These are phyloP conservation scores for Drosophila navojoa DNA, from an alignment of 1,140 invertebrate genomes.

Conservation along the genomic window DNA sequence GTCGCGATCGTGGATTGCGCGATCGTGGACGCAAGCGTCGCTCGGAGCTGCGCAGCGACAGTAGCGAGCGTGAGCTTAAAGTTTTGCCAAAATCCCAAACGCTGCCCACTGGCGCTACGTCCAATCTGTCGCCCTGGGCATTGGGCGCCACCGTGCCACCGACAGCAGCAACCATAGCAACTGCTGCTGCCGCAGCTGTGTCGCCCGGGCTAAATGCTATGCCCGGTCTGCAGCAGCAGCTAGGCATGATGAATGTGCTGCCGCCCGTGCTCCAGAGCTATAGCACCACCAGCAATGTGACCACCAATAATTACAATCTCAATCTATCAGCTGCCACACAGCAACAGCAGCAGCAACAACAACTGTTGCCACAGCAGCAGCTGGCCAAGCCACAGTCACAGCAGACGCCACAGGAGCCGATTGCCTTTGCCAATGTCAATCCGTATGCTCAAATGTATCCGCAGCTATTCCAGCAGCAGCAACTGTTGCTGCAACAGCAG, in stretches of 20 bases:
- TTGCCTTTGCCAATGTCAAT: conserved; percentile 77
- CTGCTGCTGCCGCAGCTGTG: background rate
- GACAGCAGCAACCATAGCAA: conserved; percentile 4
- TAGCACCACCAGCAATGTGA: conserved; percentile 39
- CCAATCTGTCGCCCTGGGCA: conserved; percentile 31
- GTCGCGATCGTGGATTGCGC: conserved; percentile 69
- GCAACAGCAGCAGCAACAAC: conserved; percentile 10
- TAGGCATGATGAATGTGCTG: conserved; percentile 32
- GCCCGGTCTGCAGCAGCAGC: conserved; percentile 29
- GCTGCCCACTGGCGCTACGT: background rate
- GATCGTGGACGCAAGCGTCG: conserved; percentile 63
- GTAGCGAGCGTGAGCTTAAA: conserved; percentile 57
- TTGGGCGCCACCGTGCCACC: background rate
- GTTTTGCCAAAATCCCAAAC: conserved; percentile 5
- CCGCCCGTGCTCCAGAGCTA: conserved; percentile 61
- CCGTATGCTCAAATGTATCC: conserved; percentile 82
- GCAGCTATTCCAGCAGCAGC: conserved; percentile 72
- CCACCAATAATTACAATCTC: conserved; percentile 67
- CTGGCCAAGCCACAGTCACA: conserved; percentile 9
- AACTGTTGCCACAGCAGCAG: conserved; percentile 2
- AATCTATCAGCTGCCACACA: conserved; percentile 11
- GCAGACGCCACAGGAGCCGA: conserved; percentile 45
- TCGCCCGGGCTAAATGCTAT: conserved; percentile 9
- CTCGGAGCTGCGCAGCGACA: conserved; percentile 47
- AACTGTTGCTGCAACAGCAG: conserved; percentile 60